Base-by-base conservation (phyloP, 2,888 invertebrate species). In the Morpho helenor region DNA sequence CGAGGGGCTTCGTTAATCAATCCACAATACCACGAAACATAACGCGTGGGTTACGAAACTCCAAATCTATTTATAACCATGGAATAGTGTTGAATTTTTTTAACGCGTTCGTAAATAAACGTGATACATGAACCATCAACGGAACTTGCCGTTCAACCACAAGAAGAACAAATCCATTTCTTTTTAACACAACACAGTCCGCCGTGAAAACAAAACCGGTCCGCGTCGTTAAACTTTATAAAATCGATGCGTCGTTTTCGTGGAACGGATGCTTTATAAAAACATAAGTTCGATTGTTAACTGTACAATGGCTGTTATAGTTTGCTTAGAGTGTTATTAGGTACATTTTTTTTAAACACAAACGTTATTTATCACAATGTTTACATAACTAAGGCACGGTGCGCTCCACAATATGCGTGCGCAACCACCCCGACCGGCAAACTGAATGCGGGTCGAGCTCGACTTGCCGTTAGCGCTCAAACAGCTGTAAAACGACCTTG, bases 361-460 rank as follows among this genome's bases (percentile, higher is more conserved):
- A 31, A 52, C 44, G 43, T 16, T 8, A 22, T 61, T 52, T 31
- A 8, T 52, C 16, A 54, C 48, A 52, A 54, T 65, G 60, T 65
- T 66, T 65, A 63, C 61, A 61, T 47, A 60, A 61, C 50, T 41
- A 39, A 42, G 5, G 46, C 8, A 42, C 56, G 46, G 42, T 39
- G 50, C 48, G 52, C 31, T 5, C 63, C 57, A 62, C 57, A 60
- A 8, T 59, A 60, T 71, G 71, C 76, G 75, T 73, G 74, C 76
- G 73, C 73, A 72, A 16, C 48, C n/a, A 9, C 7, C 48, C 42
- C 42, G 61, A 56, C 59, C 71, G 68, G 61, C 60, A 54, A 57
- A 57, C 68, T 52, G 68, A 71, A 63, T 77, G 73, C 31, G 31
- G 31, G 31, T 31, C 31, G 31, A 31, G 31, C 5, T 31, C 31